phyloP scores from a whole-genome alignment of 2,113 vertebrate genomes.

The Zosterops lateralis region DNA sequence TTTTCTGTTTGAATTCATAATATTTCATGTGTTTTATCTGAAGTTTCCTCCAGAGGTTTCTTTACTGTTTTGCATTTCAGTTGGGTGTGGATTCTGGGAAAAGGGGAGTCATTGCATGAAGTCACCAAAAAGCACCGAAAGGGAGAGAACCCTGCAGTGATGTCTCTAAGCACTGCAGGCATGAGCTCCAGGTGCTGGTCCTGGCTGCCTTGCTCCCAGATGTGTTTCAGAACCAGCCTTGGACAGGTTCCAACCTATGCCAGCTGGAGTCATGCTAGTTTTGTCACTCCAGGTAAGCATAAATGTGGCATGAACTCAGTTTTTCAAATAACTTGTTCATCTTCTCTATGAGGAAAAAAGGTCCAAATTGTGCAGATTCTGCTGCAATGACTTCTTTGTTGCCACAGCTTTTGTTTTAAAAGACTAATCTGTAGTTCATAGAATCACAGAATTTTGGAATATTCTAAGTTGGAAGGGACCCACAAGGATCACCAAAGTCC shows the following conservation, averaged over 20 bases:
- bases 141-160: background rate
- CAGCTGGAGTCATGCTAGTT: background rate
- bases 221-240: background rate
- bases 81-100: background rate
- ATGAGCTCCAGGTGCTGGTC: background rate
- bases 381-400: background rate
- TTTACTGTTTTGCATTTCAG: background rate
- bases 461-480: background rate
- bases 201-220: background rate
- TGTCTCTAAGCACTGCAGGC: background rate
- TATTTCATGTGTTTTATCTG: background rate
- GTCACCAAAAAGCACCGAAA: background rate
- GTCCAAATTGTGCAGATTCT: background rate
- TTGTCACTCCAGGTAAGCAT: fast-evolving
- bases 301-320: background rate
- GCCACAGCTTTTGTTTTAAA: background rate
- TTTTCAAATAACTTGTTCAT: background rate
- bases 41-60: background rate
- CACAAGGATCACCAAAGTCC: background rate
- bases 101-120: background rate
- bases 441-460: background rate
- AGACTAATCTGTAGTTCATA: background rate
- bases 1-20: background rate
- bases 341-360: fast-evolving
- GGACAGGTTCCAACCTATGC: background rate